phyloP scores from a whole-genome alignment of 64 coral and sea anemone genomes.

The Actinia equina region DNA sequence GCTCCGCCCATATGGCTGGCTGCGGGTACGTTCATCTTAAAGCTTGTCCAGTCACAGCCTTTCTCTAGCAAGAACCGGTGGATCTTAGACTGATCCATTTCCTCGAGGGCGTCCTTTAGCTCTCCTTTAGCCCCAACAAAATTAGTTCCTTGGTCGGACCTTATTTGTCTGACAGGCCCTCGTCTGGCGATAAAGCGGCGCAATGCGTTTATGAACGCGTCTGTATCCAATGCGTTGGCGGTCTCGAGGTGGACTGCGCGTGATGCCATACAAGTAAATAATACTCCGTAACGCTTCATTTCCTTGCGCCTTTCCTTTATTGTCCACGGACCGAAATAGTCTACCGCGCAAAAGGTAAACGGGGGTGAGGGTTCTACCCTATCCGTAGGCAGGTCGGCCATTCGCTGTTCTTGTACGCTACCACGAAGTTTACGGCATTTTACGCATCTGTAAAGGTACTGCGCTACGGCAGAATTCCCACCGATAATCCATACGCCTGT shows the following conservation, averaged over 20 bases:
- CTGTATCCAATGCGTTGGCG: not conserved
- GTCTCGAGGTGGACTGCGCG: slow-evolving; percentile 43
- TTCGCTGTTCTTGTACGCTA: slow-evolving; percentile 30
- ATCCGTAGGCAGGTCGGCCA: slow-evolving; percentile 41
- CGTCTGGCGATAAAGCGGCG: not conserved
- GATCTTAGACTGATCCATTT: too few relatives aligned
- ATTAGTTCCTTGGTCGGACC: too few relatives aligned
- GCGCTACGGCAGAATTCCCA: not conserved
- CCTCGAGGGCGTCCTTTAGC: too few relatives aligned
- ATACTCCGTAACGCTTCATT: slow-evolving; percentile 31
- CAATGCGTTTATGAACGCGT: not conserved
- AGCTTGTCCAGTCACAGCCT: too few relatives aligned
- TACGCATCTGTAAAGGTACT: not conserved
- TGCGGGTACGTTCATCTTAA: too few relatives aligned
- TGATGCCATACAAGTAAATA: slow-evolving; percentile 31
- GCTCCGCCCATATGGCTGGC: too few relatives aligned
- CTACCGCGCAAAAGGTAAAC: slow-evolving; percentile 48
- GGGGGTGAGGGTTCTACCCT: slow-evolving; percentile 30
- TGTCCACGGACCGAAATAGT: slow-evolving; percentile 47
- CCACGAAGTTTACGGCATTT: too few relatives aligned
- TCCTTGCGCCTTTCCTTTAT: slow-evolving; percentile 48
- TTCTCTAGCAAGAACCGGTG: too few relatives aligned
- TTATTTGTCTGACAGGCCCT: not conserved
- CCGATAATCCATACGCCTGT: slow-evolving; percentile 33
- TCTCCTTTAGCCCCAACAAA: too few relatives aligned